Conservation (phyloP, 2,113 vertebrate species). For the Seriola dumerili region DNA sequence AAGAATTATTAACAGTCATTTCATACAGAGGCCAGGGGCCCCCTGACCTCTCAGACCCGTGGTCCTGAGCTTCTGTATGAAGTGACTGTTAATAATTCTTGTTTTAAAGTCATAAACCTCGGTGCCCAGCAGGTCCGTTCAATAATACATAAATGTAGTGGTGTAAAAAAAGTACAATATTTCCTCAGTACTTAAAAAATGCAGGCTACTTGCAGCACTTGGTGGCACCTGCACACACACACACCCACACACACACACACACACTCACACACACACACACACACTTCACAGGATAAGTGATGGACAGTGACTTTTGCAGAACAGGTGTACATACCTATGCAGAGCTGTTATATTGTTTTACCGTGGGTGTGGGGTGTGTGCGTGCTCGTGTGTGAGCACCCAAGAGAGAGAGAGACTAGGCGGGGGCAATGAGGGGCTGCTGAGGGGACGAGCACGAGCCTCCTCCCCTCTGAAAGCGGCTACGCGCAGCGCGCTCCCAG, state of each 20-base stretch:
- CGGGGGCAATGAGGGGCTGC: conserved; percentile 13
- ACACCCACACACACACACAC: conserved; percentile 5
- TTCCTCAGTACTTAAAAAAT: too few relatives aligned
- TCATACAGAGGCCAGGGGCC: neutral
- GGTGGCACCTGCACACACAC: neutral
- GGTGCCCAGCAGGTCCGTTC: too few relatives aligned
- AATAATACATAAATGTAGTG: neutral
- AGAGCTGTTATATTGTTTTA: conserved; percentile 56
- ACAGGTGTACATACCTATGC: conserved; percentile 75
- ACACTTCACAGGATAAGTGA: conserved; percentile 41
- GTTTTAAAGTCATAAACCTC: neutral
- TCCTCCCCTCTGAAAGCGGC: conserved; percentile 56
- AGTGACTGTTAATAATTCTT: neutral
- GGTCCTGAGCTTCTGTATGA: neutral
- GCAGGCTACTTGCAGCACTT: neutral
- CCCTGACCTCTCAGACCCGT: neutral
- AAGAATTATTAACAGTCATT: neutral
- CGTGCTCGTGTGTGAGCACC: neutral
- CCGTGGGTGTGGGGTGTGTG: neutral
- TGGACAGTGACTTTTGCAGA: conserved; percentile 56
- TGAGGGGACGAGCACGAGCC: conserved; percentile 54
- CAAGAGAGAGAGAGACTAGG: neutral
- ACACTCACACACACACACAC: conserved; percentile 20
- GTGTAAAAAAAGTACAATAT: neutral
- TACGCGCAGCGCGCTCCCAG: conserved; percentile 70